phyloP scores from a whole-genome alignment of 92 coral and sea anemone species.

The Epizoanthus rinbou region DNA sequence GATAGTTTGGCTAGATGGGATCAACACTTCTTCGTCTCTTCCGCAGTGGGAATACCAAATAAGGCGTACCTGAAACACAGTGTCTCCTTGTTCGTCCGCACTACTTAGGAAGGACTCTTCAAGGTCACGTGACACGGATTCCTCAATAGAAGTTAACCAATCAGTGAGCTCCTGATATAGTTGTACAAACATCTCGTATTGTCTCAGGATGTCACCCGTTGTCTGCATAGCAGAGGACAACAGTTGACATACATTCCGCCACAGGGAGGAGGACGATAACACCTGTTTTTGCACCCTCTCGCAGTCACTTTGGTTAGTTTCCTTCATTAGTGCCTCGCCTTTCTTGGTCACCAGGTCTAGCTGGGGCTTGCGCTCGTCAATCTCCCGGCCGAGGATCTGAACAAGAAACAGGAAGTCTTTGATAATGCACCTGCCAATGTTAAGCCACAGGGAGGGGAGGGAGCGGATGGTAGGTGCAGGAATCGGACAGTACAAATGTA shows the following conservation, averaged over 20 bases:
- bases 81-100: slow-evolving; percentile 92
- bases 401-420: neutral
- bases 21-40: too few relatives aligned
- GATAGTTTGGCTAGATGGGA: too few relatives aligned
- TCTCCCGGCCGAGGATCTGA: slow-evolving; percentile 77
- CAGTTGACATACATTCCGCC: slow-evolving; percentile 85
- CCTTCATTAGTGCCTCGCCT: slow-evolving; percentile 72
- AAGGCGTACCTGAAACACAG: slow-evolving; percentile 83
- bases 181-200: slow-evolving; percentile 68
- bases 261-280: slow-evolving; percentile 75
- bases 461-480: too few relatives aligned
- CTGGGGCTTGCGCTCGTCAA: slow-evolving; percentile 91
- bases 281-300: slow-evolving; percentile 91
- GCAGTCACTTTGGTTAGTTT: slow-evolving; percentile 86
- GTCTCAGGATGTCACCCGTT: slow-evolving; percentile 69
- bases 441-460: too few relatives aligned
- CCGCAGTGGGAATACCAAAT: neutral
- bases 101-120: slow-evolving; percentile 91
- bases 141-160: slow-evolving; percentile 86
- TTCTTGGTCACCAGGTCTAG: slow-evolving; percentile 78
- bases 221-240: slow-evolving; percentile 75
- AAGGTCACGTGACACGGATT: slow-evolving; percentile 90
- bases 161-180: slow-evolving; percentile 67
- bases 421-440: neutral
- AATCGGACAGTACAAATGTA: too few relatives aligned